Evolutionary conservation across 2,888 invertebrate species (phyloP).

Genomic region (Nesidiocoris tenuis): DNA sequence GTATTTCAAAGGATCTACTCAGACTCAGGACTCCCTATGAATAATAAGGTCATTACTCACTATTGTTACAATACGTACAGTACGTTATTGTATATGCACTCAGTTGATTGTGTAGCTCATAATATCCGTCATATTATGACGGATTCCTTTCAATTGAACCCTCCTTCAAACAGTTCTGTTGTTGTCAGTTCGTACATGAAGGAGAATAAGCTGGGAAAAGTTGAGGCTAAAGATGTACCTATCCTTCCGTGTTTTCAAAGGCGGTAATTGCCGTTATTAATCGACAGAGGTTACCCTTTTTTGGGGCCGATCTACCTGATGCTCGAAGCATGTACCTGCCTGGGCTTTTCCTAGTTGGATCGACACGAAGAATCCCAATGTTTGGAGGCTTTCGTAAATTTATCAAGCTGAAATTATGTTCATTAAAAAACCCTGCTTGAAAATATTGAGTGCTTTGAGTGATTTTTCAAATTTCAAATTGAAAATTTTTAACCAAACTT

Average conservation of each 20-base stretch:
- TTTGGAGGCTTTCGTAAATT: too few species aligned
- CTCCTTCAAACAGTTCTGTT: neutral
- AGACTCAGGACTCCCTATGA: slow-evolving; percentile 34
- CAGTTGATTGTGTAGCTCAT: too few species aligned
- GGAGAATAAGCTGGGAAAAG: neutral
- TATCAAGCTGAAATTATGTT: too few species aligned
- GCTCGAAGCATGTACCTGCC: neutral
- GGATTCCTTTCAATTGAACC: neutral
- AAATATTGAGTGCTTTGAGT: too few species aligned
- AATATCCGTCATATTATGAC: too few species aligned
- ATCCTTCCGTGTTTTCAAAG: neutral
- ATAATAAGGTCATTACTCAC: slow-evolving; percentile 38
- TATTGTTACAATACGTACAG: slow-evolving; percentile 13
- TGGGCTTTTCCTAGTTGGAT: neutral
- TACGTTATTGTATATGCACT: neutral
- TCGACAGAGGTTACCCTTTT: neutral
- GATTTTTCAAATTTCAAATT: too few species aligned
- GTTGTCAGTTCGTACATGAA: neutral
- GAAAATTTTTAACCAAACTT: too few species aligned
- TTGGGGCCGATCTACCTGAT: neutral
- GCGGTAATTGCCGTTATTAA: neutral
- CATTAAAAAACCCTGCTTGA: too few species aligned
- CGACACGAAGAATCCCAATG: too few species aligned
- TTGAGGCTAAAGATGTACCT: too few species aligned
- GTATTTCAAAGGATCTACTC: slow-evolving; percentile 22